phyloP scores from a whole-genome alignment of 2,797 vertebrate genomes.

The Ptychobarbus kaznakovi region DNA sequence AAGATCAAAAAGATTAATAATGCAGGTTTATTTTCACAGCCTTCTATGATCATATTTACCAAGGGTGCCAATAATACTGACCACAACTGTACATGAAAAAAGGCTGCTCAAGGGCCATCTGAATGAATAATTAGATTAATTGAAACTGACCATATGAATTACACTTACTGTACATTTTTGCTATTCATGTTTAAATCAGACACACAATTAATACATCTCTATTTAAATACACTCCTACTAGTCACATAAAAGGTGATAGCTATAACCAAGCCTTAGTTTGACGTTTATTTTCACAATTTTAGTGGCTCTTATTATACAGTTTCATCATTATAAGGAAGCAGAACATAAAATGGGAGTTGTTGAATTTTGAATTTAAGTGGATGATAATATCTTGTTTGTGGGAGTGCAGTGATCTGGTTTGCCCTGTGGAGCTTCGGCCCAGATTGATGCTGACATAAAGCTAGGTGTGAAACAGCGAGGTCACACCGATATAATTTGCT shows the following conservation, averaged over 20 bases:
- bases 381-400: slow-evolving; percentile 20
- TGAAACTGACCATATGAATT: background rate
- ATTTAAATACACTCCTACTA: background rate
- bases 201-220: background rate
- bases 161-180: background rate
- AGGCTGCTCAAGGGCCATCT: background rate
- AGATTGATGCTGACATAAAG: slow-evolving; percentile 33
- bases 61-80: too few relatives aligned
- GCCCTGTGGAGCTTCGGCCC: background rate
- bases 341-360: background rate
- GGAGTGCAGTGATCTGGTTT: slow-evolving; percentile 18
- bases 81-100: background rate
- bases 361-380: slow-evolving; percentile 2
- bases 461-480: slow-evolving; percentile 47
- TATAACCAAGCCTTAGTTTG: background rate
- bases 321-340: background rate
- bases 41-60: too few relatives aligned
- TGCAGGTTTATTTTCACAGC: too few relatives aligned
- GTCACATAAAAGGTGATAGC: background rate
- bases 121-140: background rate
- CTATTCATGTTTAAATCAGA: background rate
- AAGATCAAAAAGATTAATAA: too few relatives aligned
- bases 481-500: slow-evolving; percentile 70
- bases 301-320: background rate
- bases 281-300: background rate